These are phyloP conservation scores for Halictus rubicundus DNA, from an alignment of 1,140 invertebrate genomes.

Conservation along the genomic window DNA sequence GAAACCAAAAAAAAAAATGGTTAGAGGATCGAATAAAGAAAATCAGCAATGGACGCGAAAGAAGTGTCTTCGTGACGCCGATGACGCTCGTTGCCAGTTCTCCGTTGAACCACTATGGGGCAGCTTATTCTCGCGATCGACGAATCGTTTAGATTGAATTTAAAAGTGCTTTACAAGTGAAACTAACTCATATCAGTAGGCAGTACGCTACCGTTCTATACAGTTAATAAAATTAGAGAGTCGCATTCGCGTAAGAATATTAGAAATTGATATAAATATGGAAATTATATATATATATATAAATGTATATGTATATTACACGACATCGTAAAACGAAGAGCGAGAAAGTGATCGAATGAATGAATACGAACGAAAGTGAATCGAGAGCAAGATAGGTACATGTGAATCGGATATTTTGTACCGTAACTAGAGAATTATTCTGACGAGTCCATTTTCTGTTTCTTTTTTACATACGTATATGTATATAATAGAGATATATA, in stretches of 20 bases:
- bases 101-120: slow-evolving; percentile 22
- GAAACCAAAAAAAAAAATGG: too few species aligned
- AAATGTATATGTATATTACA: slow-evolving; percentile 55
- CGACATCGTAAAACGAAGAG: slow-evolving; percentile 28
- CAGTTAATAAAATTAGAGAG: slow-evolving; percentile 49
- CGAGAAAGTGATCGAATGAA: too few species aligned
- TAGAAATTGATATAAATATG: slow-evolving; percentile 57
- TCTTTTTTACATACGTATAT: slow-evolving; percentile 45
- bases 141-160: slow-evolving; percentile 72
- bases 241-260: slow-evolving; percentile 56
- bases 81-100: slow-evolving; percentile 39
- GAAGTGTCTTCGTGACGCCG: not conserved
- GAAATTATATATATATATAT: slow-evolving; percentile 52
- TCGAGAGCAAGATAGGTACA: slow-evolving; percentile 41
- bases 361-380: too few species aligned
- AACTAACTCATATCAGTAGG: slow-evolving; percentile 77
- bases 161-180: slow-evolving; percentile 78
- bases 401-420: slow-evolving; percentile 75
- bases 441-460: slow-evolving; percentile 50
- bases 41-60: not conserved
- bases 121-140: slow-evolving; percentile 43
- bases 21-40: not conserved
- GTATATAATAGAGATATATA: slow-evolving; percentile 16
- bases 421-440: slow-evolving; percentile 62
- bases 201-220: slow-evolving; percentile 69